A percentile compares a stretch with the other conserved stretches of the same genome.
These are phyloP conservation scores for Aphrocallistes beatrix DNA, from an alignment of 37 sponge, comb jelly and placozoan species.

Conservation along the genomic window DNA sequence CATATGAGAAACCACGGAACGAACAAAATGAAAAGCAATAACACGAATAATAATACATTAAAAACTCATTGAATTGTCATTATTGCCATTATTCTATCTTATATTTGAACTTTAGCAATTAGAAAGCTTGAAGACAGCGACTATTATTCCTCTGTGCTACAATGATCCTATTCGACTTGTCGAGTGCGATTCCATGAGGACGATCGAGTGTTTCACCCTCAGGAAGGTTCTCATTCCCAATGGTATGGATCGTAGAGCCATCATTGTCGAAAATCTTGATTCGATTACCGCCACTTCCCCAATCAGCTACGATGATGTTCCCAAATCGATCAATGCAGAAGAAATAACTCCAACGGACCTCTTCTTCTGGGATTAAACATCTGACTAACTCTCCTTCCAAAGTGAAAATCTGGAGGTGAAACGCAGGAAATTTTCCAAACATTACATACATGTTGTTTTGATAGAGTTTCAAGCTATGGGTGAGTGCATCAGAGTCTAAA, in stretches of 20 bases:
- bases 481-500: background rate
- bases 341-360: slow-evolving; percentile 4
- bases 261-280: background rate
- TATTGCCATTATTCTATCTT: too few species aligned
- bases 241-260: background rate
- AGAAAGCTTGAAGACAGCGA: background rate
- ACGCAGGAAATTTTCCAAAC: background rate
- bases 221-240: background rate
- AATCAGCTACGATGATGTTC: slow-evolving; percentile 7
- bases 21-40: too few species aligned
- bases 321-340: background rate
- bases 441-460: background rate
- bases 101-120: too few species aligned
- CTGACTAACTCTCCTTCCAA: slow-evolving; percentile 2
- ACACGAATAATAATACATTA: too few species aligned
- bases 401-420: background rate
- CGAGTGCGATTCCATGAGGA: background rate
- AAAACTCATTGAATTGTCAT: too few species aligned
- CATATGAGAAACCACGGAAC: too few species aligned
- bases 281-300: background rate
- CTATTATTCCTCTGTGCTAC: background rate
- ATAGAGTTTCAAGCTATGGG: background rate
- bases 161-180: slow-evolving; percentile 9
- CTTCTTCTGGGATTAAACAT: background rate
- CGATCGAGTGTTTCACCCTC: background rate